Evolutionary conservation across 2,113 vertebrate species (phyloP).

Genomic region (Tamias sibiricus): DNA sequence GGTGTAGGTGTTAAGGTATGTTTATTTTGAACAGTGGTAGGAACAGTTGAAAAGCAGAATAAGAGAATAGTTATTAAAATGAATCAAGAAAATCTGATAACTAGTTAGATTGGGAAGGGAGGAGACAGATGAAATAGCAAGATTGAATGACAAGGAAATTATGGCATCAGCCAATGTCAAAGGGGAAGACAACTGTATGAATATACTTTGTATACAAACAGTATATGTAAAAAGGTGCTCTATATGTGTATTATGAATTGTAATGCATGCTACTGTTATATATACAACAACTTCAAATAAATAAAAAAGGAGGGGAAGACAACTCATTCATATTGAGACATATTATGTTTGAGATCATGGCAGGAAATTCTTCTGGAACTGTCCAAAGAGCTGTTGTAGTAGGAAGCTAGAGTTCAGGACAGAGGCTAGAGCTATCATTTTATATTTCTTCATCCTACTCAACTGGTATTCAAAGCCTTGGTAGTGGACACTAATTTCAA

Average conservation of each 20-base stretch:
- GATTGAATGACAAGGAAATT: conserved; percentile 1
- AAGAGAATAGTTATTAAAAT: conserved; percentile 29
- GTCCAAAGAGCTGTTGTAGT: not conserved
- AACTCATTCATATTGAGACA: not conserved
- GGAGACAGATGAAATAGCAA: not conserved
- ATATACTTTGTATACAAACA: too few species aligned
- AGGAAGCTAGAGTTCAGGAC: not conserved
- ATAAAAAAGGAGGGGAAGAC: not conserved
- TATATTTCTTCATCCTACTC: not conserved
- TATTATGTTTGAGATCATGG: not conserved
- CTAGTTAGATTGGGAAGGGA: not conserved
- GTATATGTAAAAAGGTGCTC: too few species aligned
- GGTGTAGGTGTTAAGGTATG: not conserved
- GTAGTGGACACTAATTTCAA: not conserved
- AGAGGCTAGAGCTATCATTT: not conserved
- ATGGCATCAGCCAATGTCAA: not conserved
- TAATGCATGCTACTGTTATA: too few species aligned
- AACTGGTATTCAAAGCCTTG: not conserved
- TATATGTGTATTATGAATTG: too few species aligned
- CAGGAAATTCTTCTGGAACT: not conserved
- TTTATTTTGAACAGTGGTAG: not conserved
- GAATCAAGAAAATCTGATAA: not conserved
- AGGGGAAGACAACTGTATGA: not conserved
- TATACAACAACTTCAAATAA: too few species aligned
- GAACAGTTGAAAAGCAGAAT: not conserved